Evolutionary conservation across 2,113 vertebrate species (phyloP), one percentile per base, ranked within the genome.

Genomic region (Natator depressus): DNA sequence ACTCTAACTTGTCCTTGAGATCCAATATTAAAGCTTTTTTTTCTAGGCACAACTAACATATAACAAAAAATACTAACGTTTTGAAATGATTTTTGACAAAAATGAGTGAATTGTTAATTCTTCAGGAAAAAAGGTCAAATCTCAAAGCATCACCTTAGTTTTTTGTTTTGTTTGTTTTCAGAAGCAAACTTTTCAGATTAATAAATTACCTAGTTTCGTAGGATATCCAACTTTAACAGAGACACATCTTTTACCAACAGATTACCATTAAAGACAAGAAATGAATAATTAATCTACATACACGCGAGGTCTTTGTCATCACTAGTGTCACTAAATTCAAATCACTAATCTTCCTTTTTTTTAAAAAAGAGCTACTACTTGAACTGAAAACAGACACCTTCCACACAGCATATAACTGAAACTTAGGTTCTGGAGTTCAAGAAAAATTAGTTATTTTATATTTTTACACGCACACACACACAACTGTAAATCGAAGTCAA

Each of bases 1-100:
- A 96, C 93, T 97, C 96, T 95, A 97, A 96, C 89, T 97, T 90
- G 93, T 98, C 97, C 94, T 97, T 96, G 96, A 97, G 96, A 95
- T 97, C 89, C 92, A 87, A 87, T 88, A 83, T 93, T 89, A 91
- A 79, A 86, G 54, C 51, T 87, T 83, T 24, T 82, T 88, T 87
- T 86, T 80, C 90, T 51, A 72, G 69, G 62, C 91, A 84, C 65
- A 94, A 93, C 62, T 95, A 51, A 83, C 94, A 75, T 96, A 83
- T 84, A 89, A 95, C 85, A 95, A 90, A 94, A 92, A 87, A 96
- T 82, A 95, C 86, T 83, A 96, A 87, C 96, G 92, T 96, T 96
- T 96, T 93, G 95, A 97, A 97, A 97, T 96, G 90, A 82, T 94
- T 95, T 98, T 96, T 95, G 90, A 97, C 90, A 94, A 94, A 54